phyloP scores from a whole-genome alignment of 2,888 invertebrate genomes.

The Meghimatium bilineatum region DNA sequence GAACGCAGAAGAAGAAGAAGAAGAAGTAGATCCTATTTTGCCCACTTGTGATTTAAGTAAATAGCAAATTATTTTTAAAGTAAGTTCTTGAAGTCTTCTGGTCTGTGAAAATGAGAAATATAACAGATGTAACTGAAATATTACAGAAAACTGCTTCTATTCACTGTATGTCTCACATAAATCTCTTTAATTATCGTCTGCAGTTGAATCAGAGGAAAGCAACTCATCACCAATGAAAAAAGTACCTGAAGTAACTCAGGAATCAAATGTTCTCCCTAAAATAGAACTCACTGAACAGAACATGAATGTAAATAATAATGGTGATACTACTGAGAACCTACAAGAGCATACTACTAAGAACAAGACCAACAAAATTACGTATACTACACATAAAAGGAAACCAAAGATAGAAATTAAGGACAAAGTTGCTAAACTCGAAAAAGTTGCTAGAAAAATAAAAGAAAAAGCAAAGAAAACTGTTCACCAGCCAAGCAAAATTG shows the following conservation, averaged over 20 bases:
- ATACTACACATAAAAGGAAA: background rate
- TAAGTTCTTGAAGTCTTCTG: too few species aligned
- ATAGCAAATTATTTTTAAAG: too few species aligned
- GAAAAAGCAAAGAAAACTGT: background rate
- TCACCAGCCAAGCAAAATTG: constrained; percentile 12
- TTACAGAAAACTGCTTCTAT: too few species aligned
- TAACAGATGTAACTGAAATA: too few species aligned
- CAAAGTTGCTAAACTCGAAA: background rate
- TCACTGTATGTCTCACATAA: too few species aligned
- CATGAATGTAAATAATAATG: background rate
- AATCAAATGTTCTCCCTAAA: background rate
- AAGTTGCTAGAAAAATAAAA: background rate
- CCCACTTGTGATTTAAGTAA: too few species aligned
- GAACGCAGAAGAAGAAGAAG: too few species aligned
- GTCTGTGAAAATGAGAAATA: too few species aligned
- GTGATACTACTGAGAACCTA: background rate
- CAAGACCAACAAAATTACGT: background rate
- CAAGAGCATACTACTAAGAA: constrained; percentile 3
- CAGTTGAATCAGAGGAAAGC: constrained; percentile 38
- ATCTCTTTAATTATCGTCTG: background rate
- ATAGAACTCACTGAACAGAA: too few species aligned
- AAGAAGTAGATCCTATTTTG: too few species aligned
- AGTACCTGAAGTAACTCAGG: background rate
- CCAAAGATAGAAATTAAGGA: constrained; percentile 4
- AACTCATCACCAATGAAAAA: constrained; percentile 34